Base-by-base conservation (phyloP, 2,888 invertebrate species). In the Mythimna vitellina region DNA sequence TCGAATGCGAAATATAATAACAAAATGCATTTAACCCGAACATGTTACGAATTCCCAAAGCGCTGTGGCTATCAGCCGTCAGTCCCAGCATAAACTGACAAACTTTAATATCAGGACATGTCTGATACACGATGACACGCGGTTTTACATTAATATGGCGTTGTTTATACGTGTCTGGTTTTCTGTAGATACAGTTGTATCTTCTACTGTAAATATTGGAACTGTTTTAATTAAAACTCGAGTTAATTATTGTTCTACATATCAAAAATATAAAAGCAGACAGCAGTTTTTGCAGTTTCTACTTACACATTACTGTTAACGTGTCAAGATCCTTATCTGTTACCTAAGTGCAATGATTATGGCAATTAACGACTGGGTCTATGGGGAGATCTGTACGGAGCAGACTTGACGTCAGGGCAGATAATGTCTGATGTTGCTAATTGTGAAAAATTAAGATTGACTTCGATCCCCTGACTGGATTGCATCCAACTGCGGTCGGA, bases 31-130 rank as follows among this genome's bases (percentile, higher is more conserved):
- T 85, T 83, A 74, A 73, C 66, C 46, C 25, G 64, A 65, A 67
- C 76, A 68, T 76, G 72, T 76, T 61, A 61, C 51, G 65, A 70
- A 84, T 84, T 81, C 84, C 84, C 84, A 81, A 74, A 83, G 76
- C 75, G 74, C 62, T 80, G 74, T 56, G 81, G 78, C 70, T 84
- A 81, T 83, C 84, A 73, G 78, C 68, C 62, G 78, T 84, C 84
- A 83, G 78, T 67, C 56, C 53, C 86, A 84, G 64, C 46, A 64
- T 66, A 46, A 70, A 73, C 73, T 83, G 86, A 81, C 75, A 69
- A 74, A 81, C 81, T 83, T 81, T 83, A 80, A 78, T 85, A 83
- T 85, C 75, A 60, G 81, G 51, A 81, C 70, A 73, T 68, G 68
- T 68, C 72, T 75, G 70, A 78, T 68, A 83, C 73, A 72, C 58